Percentiles rank a stretch among this genome's conserved stretches.
These are phyloP conservation scores for Canis aureus DNA, from an alignment of 2,113 vertebrate species.

Conservation along the genomic window DNA sequence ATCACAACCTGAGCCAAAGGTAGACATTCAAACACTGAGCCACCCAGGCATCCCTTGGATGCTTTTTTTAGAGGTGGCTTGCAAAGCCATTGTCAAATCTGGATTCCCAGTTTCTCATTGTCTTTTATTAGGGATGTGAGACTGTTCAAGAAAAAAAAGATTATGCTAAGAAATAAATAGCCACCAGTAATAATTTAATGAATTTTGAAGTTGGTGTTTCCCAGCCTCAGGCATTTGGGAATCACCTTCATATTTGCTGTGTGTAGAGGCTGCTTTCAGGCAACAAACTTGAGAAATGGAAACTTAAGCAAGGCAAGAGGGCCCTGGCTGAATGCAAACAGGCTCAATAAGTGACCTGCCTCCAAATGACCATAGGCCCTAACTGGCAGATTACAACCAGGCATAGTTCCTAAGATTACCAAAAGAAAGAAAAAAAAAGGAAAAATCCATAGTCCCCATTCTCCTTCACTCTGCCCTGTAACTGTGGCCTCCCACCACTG, in stretches of 20 bases:
- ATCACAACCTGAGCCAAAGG: too few species aligned
- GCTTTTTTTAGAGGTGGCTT: background rate
- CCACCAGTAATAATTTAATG: background rate
- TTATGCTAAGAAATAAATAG: background rate
- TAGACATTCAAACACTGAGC: too few species aligned
- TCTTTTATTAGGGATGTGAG: background rate
- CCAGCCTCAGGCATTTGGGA: background rate
- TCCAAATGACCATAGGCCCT: background rate
- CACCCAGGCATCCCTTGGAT: background rate
- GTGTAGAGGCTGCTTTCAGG: background rate
- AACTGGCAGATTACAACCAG: background rate
- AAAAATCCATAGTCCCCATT: background rate
- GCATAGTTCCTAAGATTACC: background rate
- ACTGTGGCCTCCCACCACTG: background rate
- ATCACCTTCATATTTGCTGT: background rate
- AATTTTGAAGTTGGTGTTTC: conserved; percentile 6
- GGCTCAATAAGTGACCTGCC: background rate
- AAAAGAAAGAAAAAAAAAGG: background rate
- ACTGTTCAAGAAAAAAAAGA: conserved; percentile 42
- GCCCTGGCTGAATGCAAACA: background rate
- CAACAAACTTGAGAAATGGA: background rate
- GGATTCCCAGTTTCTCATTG: background rate
- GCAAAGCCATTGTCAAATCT: background rate
- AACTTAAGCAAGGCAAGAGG: background rate
- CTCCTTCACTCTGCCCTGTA: background rate